A percentile compares a stretch with the other conserved stretches of the same genome.
Conservation (phyloP, 2,113 vertebrate species). For the Columba janthina region DNA sequence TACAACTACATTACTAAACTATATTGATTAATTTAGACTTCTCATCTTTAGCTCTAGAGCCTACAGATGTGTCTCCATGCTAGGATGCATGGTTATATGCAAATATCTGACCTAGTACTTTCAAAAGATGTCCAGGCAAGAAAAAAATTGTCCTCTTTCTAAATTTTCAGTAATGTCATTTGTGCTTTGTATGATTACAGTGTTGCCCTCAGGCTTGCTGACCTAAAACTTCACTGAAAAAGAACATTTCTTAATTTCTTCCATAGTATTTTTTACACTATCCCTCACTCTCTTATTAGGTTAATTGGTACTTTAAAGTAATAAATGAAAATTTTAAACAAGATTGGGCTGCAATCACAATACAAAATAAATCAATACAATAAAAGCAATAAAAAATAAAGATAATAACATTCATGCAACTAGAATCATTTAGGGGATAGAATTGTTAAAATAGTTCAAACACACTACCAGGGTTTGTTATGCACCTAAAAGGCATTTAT, state of each 20-base stretch:
- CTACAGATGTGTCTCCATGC: not conserved
- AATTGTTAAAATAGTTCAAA: not conserved
- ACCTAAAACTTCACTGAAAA: not conserved
- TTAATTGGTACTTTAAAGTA: not conserved
- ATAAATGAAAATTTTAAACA: not conserved
- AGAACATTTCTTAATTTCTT: not conserved
- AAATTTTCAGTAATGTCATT: not conserved
- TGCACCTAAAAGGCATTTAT: not conserved
- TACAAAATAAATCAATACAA: not conserved
- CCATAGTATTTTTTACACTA: not conserved
- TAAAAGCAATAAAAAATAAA: not conserved
- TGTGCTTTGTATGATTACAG: not conserved
- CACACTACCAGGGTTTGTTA: not conserved
- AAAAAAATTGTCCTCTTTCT: not conserved
- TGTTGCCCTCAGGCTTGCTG: not conserved
- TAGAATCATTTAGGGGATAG: not conserved
- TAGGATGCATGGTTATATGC: not conserved
- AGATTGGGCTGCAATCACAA: not conserved
- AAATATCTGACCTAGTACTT: not conserved
- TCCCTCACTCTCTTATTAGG: not conserved
- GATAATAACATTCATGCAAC: not conserved
- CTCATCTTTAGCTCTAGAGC: not conserved
- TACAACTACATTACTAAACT: not conserved
- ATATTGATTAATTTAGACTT: not conserved
- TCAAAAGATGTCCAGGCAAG: not conserved